phyloP scores from a whole-genome alignment of 2,888 invertebrate species.

The Calameuta filiformis region DNA sequence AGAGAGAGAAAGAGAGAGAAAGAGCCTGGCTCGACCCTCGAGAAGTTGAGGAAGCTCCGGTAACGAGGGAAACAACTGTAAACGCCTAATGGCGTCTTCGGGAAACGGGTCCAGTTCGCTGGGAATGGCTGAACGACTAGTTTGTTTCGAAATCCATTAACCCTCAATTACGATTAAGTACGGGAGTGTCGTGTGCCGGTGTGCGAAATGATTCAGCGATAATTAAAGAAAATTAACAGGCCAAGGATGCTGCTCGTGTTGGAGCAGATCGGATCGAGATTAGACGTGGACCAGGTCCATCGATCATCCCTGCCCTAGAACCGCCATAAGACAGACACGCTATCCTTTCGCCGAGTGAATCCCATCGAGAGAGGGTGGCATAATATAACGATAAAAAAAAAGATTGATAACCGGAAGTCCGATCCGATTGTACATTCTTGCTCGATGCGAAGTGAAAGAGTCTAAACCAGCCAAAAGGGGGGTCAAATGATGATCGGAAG shows the following conservation, averaged over 20 bases:
- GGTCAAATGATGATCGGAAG: not conserved
- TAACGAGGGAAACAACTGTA: slow-evolving; percentile 27
- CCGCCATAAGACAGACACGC: not conserved
- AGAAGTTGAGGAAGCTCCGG: not conserved
- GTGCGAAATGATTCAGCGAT: slow-evolving; percentile 17
- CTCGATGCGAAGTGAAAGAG: not conserved
- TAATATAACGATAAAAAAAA: not conserved
- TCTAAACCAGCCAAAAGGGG: not conserved
- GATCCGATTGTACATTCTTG: not conserved
- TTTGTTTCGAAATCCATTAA: slow-evolving; percentile 32
- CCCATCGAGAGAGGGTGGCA: not conserved
- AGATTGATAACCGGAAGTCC: not conserved
- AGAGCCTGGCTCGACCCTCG: not conserved
- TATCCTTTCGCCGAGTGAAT: not conserved
- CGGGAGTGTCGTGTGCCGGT: slow-evolving; percentile 12
- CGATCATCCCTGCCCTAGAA: not conserved
- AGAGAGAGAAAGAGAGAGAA: not conserved
- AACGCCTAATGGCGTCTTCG: slow-evolving; percentile 20
- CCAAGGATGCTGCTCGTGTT: not conserved
- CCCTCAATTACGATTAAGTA: slow-evolving; percentile 31
- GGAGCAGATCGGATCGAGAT: not conserved
- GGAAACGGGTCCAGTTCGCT: not conserved
- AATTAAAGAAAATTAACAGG: slow-evolving; percentile 20
- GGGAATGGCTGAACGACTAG: slow-evolving; percentile 9
- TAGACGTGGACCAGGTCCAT: not conserved